Evolutionary conservation across 2,888 invertebrate species (phyloP).

Genomic region (Hermodice carunculata): DNA sequence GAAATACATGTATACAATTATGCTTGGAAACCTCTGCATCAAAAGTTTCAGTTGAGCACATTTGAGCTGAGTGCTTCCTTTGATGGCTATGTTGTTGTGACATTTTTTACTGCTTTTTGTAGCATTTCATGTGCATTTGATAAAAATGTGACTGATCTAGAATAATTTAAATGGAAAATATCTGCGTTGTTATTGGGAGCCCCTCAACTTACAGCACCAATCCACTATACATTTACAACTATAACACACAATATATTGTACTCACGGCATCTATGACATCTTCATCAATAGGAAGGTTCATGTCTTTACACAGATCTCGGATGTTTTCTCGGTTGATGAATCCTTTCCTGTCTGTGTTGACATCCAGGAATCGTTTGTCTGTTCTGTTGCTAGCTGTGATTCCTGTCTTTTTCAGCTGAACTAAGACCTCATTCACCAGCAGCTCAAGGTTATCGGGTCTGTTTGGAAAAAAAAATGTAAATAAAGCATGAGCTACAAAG

Average conservation of each 20-base stretch:
- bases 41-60: too few relatives aligned
- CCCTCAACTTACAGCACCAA: too few relatives aligned
- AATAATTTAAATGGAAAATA: neutral
- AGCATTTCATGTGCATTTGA: neutral
- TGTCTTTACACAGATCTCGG: slow-evolving; percentile 60
- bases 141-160: neutral
- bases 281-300: slow-evolving; percentile 67
- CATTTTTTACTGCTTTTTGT: neutral
- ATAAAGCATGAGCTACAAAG: neutral
- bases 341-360: slow-evolving; percentile 64
- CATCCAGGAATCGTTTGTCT: slow-evolving; percentile 67
- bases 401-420: slow-evolving; percentile 68
- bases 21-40: too few relatives aligned
- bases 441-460: slow-evolving; percentile 60
- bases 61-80: too few relatives aligned
- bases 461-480: slow-evolving; percentile 4
- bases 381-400: slow-evolving; percentile 67
- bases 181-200: too few relatives aligned
- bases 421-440: slow-evolving; percentile 63
- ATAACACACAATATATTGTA: slow-evolving; percentile 13
- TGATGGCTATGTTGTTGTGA: neutral
- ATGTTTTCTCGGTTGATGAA: slow-evolving; percentile 65
- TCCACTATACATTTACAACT: neutral
- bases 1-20: too few relatives aligned
- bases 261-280: slow-evolving; percentile 67